Evolutionary conservation across 2,797 vertebrate genomes (phyloP).

Genomic region (Enteromius unitaeniatus): DNA sequence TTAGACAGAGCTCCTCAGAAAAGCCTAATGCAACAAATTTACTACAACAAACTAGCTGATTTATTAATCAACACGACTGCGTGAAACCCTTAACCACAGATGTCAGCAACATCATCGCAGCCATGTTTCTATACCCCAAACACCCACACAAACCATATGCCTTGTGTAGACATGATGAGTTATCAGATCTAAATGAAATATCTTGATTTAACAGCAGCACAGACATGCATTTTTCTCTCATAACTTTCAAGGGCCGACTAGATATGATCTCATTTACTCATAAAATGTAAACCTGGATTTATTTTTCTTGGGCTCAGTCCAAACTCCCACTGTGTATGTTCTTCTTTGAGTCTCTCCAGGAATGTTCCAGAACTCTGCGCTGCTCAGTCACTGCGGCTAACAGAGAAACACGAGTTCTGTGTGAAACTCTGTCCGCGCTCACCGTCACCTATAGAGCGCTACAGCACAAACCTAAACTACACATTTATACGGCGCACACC

Average conservation of each 20-base stretch:
- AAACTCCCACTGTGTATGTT: conserved; percentile 63
- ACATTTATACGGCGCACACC: conserved; percentile 27
- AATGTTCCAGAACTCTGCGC: conserved; percentile 60
- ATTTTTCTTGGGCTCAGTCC: conserved; percentile 61
- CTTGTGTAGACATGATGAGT: conserved; percentile 43
- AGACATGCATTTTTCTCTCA: conserved; percentile 40
- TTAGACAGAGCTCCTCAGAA: conserved; percentile 11
- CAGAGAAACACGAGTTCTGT: conserved; percentile 61
- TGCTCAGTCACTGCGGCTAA: conserved; percentile 56
- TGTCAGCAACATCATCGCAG: conserved; percentile 46
- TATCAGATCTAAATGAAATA: conserved; percentile 51
- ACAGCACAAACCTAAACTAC: conserved; percentile 33
- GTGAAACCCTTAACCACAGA: conserved; percentile 27
- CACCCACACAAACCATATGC: conserved; percentile 45
- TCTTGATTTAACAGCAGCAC: conserved; percentile 42
- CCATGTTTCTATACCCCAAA: conserved; percentile 25
- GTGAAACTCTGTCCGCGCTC: conserved; percentile 57
- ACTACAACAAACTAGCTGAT: conserved; percentile 30
- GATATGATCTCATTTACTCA: conserved; percentile 65
- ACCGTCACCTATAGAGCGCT: conserved; percentile 47
- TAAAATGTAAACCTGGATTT: conserved; percentile 60
- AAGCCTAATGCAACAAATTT: conserved; percentile 20
- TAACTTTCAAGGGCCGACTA: conserved; percentile 54
- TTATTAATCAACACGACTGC: conserved; percentile 41
- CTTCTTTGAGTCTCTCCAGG: conserved; percentile 62